Conservation (phyloP, 2,113 vertebrate genomes). For the Cepphus grylle region DNA sequence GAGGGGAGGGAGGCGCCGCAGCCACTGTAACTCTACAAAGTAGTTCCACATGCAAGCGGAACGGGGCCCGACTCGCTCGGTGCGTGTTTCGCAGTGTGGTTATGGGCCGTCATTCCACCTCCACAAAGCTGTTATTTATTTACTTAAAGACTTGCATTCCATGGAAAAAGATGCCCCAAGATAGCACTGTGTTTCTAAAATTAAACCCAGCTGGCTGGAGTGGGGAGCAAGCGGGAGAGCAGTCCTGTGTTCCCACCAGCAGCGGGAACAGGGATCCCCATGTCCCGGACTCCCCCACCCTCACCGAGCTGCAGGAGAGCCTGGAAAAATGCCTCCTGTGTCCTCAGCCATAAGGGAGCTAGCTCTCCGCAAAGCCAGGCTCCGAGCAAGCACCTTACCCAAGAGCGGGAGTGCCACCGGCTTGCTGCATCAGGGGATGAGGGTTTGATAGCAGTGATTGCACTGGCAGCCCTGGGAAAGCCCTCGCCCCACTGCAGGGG, state of each 20-base stretch:
- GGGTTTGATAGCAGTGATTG: not conserved
- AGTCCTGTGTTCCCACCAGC: not conserved
- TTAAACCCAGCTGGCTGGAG: constrained; percentile 59
- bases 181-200: constrained; percentile 62
- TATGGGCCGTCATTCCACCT: not conserved
- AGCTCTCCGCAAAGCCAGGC: not conserved
- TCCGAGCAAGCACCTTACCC: not conserved
- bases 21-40: constrained; percentile 36
- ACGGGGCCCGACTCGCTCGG: fast-evolving
- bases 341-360: not conserved
- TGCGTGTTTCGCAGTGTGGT: not conserved
- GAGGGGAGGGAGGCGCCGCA: not conserved
- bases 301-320: not conserved
- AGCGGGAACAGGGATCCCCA: not conserved
- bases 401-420: not conserved
- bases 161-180: constrained; percentile 66
- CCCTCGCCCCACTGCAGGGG: not conserved
- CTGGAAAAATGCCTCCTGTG: not conserved
- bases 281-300: not conserved
- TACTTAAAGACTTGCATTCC: constrained; percentile 64
- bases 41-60: constrained; percentile 36
- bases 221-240: not conserved
- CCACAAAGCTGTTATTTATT: constrained; percentile 68
- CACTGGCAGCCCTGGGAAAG: not conserved
- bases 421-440: fast-evolving